Percentiles rank a stretch among this genome's conserved stretches.
phyloP scores from a whole-genome alignment of 2,888 invertebrate genomes.

The Scaptomyza flava region DNA sequence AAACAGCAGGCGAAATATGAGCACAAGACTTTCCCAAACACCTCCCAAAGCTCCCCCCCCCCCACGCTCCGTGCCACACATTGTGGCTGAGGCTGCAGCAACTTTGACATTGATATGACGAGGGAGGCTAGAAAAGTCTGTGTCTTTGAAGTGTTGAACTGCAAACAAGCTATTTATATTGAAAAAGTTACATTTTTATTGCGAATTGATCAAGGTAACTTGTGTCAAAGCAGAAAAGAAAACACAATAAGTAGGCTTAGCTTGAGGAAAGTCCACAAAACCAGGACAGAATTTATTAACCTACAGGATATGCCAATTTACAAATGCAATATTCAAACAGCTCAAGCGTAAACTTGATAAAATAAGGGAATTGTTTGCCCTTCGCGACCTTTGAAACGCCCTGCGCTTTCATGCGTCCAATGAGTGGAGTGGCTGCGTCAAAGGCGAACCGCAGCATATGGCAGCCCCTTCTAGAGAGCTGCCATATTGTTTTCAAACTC shows the following conservation, averaged over 20 bases:
- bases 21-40: constrained; percentile 39
- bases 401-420: constrained; percentile 3
- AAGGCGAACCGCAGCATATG: constrained; percentile 29
- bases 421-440: constrained; percentile 18
- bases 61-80: background rate
- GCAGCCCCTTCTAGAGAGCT: constrained; percentile 34
- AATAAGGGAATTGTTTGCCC: background rate
- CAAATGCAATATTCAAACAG: constrained; percentile 12
- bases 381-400: constrained; percentile 4
- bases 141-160: constrained; percentile 21
- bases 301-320: background rate
- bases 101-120: constrained; percentile 60
- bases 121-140: constrained; percentile 29
- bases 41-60: background rate
- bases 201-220: constrained; percentile 19
- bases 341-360: background rate
- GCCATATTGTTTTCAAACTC: constrained; percentile 61
- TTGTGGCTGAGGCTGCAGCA: constrained; percentile 15
- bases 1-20: constrained; percentile 64
- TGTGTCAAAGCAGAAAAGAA: background rate
- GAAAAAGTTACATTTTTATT: constrained; percentile 27
- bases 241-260: background rate
- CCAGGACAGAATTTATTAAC: background rate
- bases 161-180: constrained; percentile 26
- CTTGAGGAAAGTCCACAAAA: constrained; percentile 3